Evolutionary conservation across 2,797 vertebrate species (phyloP).

Genomic region (Acanthis flammea): DNA sequence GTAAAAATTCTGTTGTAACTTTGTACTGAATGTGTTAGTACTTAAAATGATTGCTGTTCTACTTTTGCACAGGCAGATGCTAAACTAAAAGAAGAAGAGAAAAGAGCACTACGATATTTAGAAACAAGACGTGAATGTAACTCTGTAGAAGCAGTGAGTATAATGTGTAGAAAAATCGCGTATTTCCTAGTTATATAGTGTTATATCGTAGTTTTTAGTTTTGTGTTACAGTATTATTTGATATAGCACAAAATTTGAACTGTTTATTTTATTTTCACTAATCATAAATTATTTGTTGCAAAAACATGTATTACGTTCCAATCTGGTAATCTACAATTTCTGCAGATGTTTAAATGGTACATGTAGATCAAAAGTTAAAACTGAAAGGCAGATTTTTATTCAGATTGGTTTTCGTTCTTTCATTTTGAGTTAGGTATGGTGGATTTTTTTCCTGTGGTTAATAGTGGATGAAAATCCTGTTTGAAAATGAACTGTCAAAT

Average conservation of each 20-base stretch:
- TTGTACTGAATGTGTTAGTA: constrained; percentile 13
- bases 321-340: background rate
- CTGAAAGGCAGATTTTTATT: background rate
- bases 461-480: background rate
- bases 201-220: background rate
- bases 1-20: constrained; percentile 63
- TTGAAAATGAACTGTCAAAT: background rate
- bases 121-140: constrained; percentile 98
- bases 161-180: background rate
- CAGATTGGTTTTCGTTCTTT: background rate
- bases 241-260: background rate
- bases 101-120: constrained; percentile 94
- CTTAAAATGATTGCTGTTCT: constrained; percentile 75
- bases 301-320: background rate
- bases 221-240: background rate
- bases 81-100: constrained; percentile 98
- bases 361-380: background rate
- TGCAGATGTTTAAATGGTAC: background rate
- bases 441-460: background rate
- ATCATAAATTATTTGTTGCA: background rate
- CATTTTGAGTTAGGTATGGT: background rate
- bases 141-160: constrained; percentile 96
- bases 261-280: background rate
- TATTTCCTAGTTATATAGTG: background rate
- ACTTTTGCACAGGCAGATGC: constrained; percentile 90